Percentiles rank a stretch among this genome's conserved stretches.
phyloP scores from a whole-genome alignment of 2,113 vertebrate genomes.

The Labrus mixtus region DNA sequence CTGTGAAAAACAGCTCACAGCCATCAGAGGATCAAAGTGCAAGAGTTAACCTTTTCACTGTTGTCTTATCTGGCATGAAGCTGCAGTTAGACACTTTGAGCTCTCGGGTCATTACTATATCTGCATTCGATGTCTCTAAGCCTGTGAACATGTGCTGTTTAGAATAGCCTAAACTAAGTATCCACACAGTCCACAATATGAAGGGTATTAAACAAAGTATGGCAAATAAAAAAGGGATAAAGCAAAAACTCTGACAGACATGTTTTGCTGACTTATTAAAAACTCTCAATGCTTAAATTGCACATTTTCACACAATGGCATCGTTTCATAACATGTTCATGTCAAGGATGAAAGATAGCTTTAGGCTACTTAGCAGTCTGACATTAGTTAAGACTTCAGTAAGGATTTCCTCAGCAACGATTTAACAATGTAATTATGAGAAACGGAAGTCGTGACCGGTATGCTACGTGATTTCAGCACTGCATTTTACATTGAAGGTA shows the following conservation, averaged over 20 bases:
- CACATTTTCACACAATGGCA: background rate
- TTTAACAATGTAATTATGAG: background rate
- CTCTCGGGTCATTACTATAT: background rate
- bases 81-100: slow-evolving; percentile 1
- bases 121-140: background rate
- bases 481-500: background rate
- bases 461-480: background rate
- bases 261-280: background rate
- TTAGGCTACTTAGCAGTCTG: too few species aligned
- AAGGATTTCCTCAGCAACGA: background rate
- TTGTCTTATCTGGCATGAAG: slow-evolving; percentile 33
- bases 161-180: background rate
- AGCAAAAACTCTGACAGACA: background rate
- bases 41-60: slow-evolving; percentile 38
- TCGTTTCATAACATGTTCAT: too few species aligned
- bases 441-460: background rate
- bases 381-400: background rate
- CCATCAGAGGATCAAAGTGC: slow-evolving; percentile 55
- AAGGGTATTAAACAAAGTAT: background rate
- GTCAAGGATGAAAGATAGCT: too few species aligned
- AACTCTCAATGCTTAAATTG: background rate
- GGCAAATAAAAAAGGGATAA: background rate
- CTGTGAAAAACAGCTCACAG: slow-evolving; percentile 1
- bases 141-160: background rate
- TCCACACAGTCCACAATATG: background rate